Percentiles rank a stretch among this genome's conserved stretches.
These are phyloP conservation scores for Capricornis sumatraensis DNA, from an alignment of 2,113 vertebrate genomes.

Conservation along the genomic window DNA sequence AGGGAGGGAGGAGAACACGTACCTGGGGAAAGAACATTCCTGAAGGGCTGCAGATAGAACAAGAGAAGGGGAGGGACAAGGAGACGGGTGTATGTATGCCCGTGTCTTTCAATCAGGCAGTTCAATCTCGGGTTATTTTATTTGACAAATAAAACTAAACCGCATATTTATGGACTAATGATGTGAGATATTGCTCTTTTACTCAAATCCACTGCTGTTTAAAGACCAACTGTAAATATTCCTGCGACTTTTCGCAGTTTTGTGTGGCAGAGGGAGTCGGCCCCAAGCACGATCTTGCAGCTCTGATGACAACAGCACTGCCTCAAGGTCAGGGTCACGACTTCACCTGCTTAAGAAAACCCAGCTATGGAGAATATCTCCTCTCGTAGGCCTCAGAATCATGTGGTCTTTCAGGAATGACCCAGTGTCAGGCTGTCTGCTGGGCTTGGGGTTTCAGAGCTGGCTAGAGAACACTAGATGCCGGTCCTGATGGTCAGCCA, in stretches of 20 bases:
- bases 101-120: constrained; percentile 53
- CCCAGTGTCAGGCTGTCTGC: not conserved
- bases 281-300: not conserved
- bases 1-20: not conserved
- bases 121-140: constrained; percentile 64
- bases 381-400: not conserved
- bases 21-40: not conserved
- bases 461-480: fast-evolving
- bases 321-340: constrained; percentile 18
- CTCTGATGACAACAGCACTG: not conserved
- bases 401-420: not conserved
- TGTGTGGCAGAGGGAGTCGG: not conserved
- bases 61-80: not conserved
- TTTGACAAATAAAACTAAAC: constrained; percentile 67
- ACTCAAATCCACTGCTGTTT: constrained; percentile 51
- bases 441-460: not conserved
- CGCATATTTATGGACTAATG: constrained; percentile 69
- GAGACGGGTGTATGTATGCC: not conserved
- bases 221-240: constrained; percentile 68
- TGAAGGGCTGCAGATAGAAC: not conserved
- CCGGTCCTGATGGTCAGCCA: fast-evolving
- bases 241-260: constrained; percentile 20
- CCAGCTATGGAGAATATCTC: not conserved
- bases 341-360: not conserved
- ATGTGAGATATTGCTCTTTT: constrained; percentile 63